Base-by-base conservation (phyloP, 1,140 invertebrate species). In the Formica exsecta region DNA sequence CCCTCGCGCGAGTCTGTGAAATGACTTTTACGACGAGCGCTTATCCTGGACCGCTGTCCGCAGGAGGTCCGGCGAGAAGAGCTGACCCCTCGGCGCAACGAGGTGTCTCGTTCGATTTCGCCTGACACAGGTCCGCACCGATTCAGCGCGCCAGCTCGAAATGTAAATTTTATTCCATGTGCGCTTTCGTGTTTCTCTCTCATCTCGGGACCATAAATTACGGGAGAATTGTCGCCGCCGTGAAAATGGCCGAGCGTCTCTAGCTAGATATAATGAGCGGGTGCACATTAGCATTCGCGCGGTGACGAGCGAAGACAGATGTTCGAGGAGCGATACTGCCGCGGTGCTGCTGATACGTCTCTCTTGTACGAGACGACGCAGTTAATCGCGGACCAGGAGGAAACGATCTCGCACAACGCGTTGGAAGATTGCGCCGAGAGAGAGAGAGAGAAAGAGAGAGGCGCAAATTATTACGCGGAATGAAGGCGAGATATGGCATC, bases 1-100 rank as follows among this genome's bases (percentile, higher is more conserved):
- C 93, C 92, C 91, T 94, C 91, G 88, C 90, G 66, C 89, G 85
- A 79, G 79, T 92, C 85, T 91, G 92, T 93, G 92, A 93, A 94
- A 93, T 92, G 92, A 95, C 94, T 94, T 94, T 95, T 95, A 95
- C 94, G 93, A 95, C 88, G 91, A 68, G 90, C 91, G 88, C 89
- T 75, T 89, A 85, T 92, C 87, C 90, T 86, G 87, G 81, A 76
- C 48, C 76, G 64, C 66, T 91, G 90, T 86, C 94, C 93, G 87
- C 94, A 93, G 94, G 94, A 95, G 94, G 94, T 95, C 94, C 44
- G n/a, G 19, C 11, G 32, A 59, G 62, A 85, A 59, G 68, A 88
- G 77, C 85, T 90, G 92, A 93, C 92, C 93, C 92, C 91, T 92
- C 85, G 87, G 89, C 81, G 87, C 92, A 92, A 93, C 92, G 92